Percentiles rank a stretch among this genome's conserved stretches.
Evolutionary conservation across 1,140 invertebrate genomes (phyloP).

Genomic region (Aphelinus atriplicis): DNA sequence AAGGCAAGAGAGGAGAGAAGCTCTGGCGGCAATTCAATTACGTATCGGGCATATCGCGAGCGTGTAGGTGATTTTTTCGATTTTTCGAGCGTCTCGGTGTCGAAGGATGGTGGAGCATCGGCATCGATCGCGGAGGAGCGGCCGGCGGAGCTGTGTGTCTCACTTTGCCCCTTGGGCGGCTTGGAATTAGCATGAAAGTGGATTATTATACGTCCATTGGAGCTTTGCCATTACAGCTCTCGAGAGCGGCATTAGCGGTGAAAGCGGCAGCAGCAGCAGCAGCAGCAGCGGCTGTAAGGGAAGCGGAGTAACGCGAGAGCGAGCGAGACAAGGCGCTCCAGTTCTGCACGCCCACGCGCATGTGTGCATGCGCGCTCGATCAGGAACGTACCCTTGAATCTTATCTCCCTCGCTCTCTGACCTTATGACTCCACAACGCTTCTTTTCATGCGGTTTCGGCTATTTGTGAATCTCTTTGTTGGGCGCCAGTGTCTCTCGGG

Average conservation of each 20-base stretch:
- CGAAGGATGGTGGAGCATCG: no score
- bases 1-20: no score
- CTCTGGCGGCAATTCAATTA: no score
- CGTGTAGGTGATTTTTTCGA: no score
- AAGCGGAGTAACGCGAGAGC: not conserved
- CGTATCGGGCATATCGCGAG: no score
- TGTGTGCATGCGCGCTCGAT: not conserved
- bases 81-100: no score
- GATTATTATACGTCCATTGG: conserved; percentile 17
- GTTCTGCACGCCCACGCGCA: not conserved
- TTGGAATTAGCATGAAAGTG: conserved; percentile 17
- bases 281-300: not conserved
- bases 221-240: conserved; percentile 2
- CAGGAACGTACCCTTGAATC: conserved; percentile 6
- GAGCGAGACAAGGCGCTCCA: not conserved
- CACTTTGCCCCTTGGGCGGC: no score
- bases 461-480: no score
- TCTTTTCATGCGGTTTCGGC: not conserved
- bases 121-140: no score
- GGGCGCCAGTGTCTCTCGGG: no score
- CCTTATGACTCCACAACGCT: not conserved
- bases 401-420: not conserved
- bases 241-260: conserved; percentile 7
- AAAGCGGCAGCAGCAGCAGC: not conserved
- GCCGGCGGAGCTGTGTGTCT: no score